phyloP scores from a whole-genome alignment of 2,113 vertebrate genomes.

The Ginglymostoma cirratum region DNA sequence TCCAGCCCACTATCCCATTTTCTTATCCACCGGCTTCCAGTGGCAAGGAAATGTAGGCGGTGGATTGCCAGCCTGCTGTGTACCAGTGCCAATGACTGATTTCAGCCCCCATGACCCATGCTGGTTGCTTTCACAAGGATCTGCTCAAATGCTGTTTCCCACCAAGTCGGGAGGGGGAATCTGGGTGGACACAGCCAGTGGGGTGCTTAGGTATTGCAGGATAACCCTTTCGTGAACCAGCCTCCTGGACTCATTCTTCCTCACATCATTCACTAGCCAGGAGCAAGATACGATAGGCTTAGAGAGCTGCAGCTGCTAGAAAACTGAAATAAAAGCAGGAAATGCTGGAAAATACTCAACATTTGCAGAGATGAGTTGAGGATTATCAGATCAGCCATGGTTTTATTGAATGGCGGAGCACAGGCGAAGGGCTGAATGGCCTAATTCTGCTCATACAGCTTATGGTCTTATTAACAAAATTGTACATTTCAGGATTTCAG shows the following conservation, averaged over 20 bases:
- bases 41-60: neutral
- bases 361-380: too few species aligned
- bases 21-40: neutral
- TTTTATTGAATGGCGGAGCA: too few species aligned
- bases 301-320: neutral
- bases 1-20: neutral
- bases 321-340: neutral
- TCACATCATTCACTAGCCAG: too few species aligned
- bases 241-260: neutral
- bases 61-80: neutral
- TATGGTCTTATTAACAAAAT: too few species aligned
- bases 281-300: neutral
- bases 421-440: too few species aligned
- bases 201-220: neutral
- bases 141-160: neutral
- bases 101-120: neutral
- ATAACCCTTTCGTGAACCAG: neutral
- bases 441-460: too few species aligned
- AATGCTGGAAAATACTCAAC: neutral
- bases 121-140: neutral
- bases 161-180: too few species aligned
- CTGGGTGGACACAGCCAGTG: neutral
- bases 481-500: neutral
- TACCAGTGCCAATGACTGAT: neutral
- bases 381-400: too few species aligned